Evolutionary conservation across 23 tunicate species (phyloP).

Genomic region (Halocynthia roretzi): DNA sequence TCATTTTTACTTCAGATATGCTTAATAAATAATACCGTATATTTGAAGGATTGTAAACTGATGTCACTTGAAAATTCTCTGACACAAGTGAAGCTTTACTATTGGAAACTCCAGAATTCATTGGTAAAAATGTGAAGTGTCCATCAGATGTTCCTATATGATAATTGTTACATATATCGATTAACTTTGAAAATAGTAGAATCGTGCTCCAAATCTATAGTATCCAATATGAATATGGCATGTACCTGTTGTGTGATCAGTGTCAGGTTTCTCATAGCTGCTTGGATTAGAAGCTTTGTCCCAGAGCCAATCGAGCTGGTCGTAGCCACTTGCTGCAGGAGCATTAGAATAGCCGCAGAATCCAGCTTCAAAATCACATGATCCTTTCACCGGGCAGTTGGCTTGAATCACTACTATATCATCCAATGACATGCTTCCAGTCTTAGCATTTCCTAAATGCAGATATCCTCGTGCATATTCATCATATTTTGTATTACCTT

Average conservation of each 20-base stretch:
- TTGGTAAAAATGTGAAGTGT: conserved; percentile 42
- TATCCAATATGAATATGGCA: neutral
- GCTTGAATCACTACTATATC: conserved; percentile 43
- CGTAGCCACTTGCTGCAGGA: conserved; percentile 16
- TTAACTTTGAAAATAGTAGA: neutral
- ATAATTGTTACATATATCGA: neutral
- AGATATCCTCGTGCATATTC: neutral
- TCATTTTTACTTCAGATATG: too few species aligned
- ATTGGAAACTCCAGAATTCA: conserved; percentile 28
- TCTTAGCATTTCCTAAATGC: conserved; percentile 1
- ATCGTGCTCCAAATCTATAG: neutral
- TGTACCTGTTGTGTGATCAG: conserved; percentile 80
- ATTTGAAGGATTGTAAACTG: neutral
- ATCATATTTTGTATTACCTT: neutral
- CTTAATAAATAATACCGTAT: neutral
- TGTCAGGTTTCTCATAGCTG: conserved; percentile 39
- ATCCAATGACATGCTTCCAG: conserved; percentile 57
- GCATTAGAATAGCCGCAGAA: conserved; percentile 63
- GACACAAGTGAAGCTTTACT: conserved; percentile 56
- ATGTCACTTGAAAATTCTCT: conserved; percentile 29
- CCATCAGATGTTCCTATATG: conserved; percentile 63
- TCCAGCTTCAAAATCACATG: conserved; percentile 75
- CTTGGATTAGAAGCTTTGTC: conserved; percentile 40
- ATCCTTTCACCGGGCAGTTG: conserved; percentile 74
- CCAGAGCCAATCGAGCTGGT: conserved; percentile 72